Percentiles rank a stretch among this genome's conserved stretches.
Conservation (phyloP, 2,797 vertebrate species). For the Melanotaenia nigrans region DNA sequence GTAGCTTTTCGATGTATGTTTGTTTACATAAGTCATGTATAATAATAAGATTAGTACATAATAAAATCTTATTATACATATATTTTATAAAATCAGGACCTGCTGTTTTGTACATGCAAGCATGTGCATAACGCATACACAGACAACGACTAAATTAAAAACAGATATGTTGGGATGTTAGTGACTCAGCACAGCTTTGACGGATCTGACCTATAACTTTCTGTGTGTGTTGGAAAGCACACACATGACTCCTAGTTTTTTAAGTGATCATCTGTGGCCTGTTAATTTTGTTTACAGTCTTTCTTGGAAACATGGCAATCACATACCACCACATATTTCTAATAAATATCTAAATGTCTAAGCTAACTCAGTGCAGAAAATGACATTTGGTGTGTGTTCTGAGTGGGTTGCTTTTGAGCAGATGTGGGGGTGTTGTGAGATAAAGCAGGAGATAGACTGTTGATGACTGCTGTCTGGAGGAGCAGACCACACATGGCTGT, state of each 20-base stretch:
- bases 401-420: conserved; percentile 32
- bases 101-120: conserved; percentile 7
- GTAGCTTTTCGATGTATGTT: conserved; percentile 19
- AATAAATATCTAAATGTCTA: not conserved
- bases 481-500: conserved; percentile 64
- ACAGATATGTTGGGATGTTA: conserved; percentile 23
- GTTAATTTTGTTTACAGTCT: not conserved
- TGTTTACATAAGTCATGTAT: conserved; percentile 6
- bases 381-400: conserved; percentile 27
- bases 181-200: conserved; percentile 45
- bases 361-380: not conserved
- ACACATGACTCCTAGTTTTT: not conserved
- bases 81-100: not conserved
- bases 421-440: conserved; percentile 19
- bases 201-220: conserved; percentile 9
- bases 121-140: not conserved
- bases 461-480: conserved; percentile 73
- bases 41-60: not conserved
- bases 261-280: not conserved
- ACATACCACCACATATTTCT: not conserved
- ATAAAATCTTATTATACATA: not conserved
- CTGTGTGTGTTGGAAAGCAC: not conserved
- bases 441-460: conserved; percentile 49
- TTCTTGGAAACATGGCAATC: not conserved
- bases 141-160: conserved; percentile 36